These are phyloP conservation scores for Poecilia latipinna DNA, from an alignment of 2,113 vertebrate genomes.

Conservation along the genomic window DNA sequence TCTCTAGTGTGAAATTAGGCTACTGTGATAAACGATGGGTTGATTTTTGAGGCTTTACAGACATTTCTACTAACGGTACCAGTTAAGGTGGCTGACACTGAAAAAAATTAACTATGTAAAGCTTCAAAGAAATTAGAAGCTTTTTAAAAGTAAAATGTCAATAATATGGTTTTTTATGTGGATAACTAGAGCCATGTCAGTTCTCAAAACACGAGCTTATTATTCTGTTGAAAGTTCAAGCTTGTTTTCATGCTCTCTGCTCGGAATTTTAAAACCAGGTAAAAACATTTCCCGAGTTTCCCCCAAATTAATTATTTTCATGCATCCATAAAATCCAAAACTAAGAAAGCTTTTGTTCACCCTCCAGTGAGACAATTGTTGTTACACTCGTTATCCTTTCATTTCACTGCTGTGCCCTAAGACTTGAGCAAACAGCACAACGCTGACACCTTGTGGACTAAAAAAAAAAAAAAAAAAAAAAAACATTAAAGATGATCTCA, in stretches of 20 bases:
- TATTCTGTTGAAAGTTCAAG: slow-evolving; percentile 6
- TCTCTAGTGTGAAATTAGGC: no score
- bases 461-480: background rate
- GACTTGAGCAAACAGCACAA: slow-evolving; percentile 61
- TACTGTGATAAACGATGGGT: background rate
- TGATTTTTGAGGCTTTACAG: background rate
- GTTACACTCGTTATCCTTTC: slow-evolving; percentile 31
- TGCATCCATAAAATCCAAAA: slow-evolving; percentile 51
- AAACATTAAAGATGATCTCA: background rate
- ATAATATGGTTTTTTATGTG: no score
- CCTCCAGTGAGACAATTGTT: slow-evolving; percentile 20
- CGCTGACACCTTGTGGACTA: slow-evolving; percentile 85
- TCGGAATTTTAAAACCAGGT: slow-evolving; percentile 18
- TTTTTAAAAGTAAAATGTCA: background rate
- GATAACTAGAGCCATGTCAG: background rate
- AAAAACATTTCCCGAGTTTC: slow-evolving; percentile 13
- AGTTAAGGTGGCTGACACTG: background rate
- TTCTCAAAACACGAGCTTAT: background rate
- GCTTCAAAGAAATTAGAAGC: background rate
- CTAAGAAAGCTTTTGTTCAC: slow-evolving; percentile 46
- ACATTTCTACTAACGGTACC: background rate
- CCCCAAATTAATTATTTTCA: slow-evolving; percentile 52
- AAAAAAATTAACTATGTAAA: background rate
- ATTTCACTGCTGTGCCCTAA: slow-evolving; percentile 5
- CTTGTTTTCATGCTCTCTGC: slow-evolving; percentile 12